Evolutionary conservation across 2,888 invertebrate species (phyloP).

Genomic region (Callosobruchus maculatus): DNA sequence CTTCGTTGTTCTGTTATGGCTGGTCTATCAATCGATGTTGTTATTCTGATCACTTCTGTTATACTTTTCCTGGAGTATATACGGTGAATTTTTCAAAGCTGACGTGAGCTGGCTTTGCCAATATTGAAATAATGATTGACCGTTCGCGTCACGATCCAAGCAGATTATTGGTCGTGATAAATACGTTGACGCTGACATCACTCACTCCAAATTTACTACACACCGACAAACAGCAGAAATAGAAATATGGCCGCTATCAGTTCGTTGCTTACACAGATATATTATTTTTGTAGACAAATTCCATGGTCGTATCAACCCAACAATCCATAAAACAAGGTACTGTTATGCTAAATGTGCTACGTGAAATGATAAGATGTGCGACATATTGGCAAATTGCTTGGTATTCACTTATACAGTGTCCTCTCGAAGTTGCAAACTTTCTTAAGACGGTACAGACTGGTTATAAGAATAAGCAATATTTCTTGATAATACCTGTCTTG

Average conservation of each 20-base stretch:
- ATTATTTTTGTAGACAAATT: slow-evolving; percentile 7
- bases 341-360: too few relatives aligned
- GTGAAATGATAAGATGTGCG: too few relatives aligned
- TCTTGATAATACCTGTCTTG: too few relatives aligned
- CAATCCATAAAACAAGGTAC: too few relatives aligned
- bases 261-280: neutral
- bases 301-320: too few relatives aligned
- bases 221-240: neutral
- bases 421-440: too few relatives aligned
- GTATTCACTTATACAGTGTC: too few relatives aligned
- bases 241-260: neutral
- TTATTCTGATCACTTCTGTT: neutral
- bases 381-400: too few relatives aligned
- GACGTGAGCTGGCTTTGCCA: slow-evolving; percentile 8
- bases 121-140: slow-evolving; percentile 27
- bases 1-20: too few relatives aligned
- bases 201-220: slow-evolving; percentile 11
- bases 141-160: slow-evolving; percentile 28
- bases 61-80: neutral
- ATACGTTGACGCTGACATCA: slow-evolving; percentile 30
- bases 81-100: slow-evolving; percentile 3
- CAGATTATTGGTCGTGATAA: slow-evolving; percentile 32
- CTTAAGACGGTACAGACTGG: too few relatives aligned
- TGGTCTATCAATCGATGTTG: too few relatives aligned
- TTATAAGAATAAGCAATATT: too few relatives aligned